Evolutionary conservation across 2,113 vertebrate species (phyloP), one percentile per base, ranked within the genome.

Genomic region (Cepphus grylle): DNA sequence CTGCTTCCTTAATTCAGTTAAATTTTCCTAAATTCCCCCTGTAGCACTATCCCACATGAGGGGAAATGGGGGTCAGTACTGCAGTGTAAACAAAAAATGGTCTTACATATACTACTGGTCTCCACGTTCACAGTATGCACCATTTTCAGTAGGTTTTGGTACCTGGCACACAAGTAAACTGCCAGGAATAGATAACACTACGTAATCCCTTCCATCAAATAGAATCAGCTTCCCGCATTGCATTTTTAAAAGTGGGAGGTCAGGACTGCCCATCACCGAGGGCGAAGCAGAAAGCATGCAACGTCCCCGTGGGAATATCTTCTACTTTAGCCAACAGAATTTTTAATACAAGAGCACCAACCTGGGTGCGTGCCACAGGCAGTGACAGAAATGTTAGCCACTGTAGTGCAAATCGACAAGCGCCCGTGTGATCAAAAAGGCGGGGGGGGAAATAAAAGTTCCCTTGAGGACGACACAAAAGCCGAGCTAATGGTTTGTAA

Each of bases 311-410:
- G 22, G 25, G 40, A 56, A 59, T 19, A 34, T 9, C 8, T 50
- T 11, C 32, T 49, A 16, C 32, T 79, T 56, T 17, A 81, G 62
- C 47, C 78, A 50, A 42, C 15, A 34, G 30, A 53, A 34, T 13
- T 38, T 78, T 59, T 38, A 34, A 61, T 8, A 21, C 0, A 1
- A 65, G 30, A 91, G 27, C 20, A 72, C 29, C 38, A 11, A 36
- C 11, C 34, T 47, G 0, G 1, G 42, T 1, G 0, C 2, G 1
- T 50, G 49, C 42, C 27, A 56, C 23, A 15, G 26, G 38, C 36
- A 58, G 42, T 2, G 0, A 27, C 25, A 40, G 21, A 76, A 70
- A 45, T 0, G 1, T 43, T 2, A 71, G 49, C 1, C 1, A 38
- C 38, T 8, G 12, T 3, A 27, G 42, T 5, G 18, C 47, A 49